These are phyloP conservation scores for Sinocyclocheilus grahami DNA, from an alignment of 2,113 vertebrate species.

Conservation along the genomic window DNA sequence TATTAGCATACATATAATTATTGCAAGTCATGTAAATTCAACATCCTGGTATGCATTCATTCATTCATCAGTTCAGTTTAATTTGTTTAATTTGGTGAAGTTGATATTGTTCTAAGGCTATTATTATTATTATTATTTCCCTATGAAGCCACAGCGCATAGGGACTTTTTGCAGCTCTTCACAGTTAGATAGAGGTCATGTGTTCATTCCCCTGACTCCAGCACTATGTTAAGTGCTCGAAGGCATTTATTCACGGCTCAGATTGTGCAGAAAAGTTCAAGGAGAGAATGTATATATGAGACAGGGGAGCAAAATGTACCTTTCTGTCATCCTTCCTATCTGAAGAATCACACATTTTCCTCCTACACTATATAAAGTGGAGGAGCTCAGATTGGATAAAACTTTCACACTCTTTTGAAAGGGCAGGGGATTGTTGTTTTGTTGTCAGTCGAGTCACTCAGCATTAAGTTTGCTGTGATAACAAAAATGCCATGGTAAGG, in stretches of 20 bases:
- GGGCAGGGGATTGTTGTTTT: slow-evolving; percentile 23
- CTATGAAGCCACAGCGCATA: not conserved
- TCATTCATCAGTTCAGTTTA: not conserved
- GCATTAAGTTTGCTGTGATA: slow-evolving; percentile 16
- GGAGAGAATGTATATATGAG: slow-evolving; percentile 23
- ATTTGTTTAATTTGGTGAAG: not conserved
- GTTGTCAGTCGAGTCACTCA: not conserved
- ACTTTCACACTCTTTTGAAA: slow-evolving; percentile 16
- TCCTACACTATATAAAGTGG: not conserved
- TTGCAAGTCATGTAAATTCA: not conserved
- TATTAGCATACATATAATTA: not conserved
- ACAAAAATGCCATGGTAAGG: not conserved
- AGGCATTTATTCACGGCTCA: not conserved
- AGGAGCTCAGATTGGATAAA: not conserved
- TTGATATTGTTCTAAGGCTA: not conserved
- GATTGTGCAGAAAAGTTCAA: slow-evolving; percentile 3
- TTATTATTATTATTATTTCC: not conserved
- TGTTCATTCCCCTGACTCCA: not conserved
- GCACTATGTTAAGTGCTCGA: not conserved
- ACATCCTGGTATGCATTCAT: not conserved
- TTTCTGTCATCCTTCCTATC: not conserved
- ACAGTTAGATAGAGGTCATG: not conserved
- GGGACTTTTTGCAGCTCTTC: not conserved
- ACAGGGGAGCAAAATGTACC: not conserved
- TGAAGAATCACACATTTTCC: not conserved